Percentiles rank a stretch among this genome's conserved stretches.
Evolutionary conservation across 2,797 vertebrate genomes (phyloP).

Genomic region (Epinephelus awoara): DNA sequence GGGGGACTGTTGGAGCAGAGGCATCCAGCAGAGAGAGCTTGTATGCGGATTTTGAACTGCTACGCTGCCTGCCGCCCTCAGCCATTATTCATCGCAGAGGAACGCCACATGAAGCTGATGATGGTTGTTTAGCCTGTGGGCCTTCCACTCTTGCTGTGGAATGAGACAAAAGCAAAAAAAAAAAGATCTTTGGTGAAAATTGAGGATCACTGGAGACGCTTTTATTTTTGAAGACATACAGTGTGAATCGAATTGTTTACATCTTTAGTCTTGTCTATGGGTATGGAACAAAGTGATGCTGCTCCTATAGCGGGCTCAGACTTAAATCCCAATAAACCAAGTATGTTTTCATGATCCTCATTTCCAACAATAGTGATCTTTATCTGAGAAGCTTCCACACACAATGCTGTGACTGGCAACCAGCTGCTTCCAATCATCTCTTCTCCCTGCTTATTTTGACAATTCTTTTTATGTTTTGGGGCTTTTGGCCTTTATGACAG

Average conservation of each 20-base stretch:
- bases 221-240: constrained; percentile 61
- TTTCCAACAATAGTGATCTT: neutral
- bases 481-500: too few relatives aligned
- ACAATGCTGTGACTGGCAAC: neutral
- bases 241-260: constrained; percentile 36
- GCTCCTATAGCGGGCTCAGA: constrained; percentile 1
- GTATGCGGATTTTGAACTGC: constrained; percentile 73
- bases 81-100: constrained; percentile 77
- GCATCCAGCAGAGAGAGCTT: constrained; percentile 73
- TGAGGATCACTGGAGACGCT: constrained; percentile 34
- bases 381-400: neutral
- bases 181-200: constrained; percentile 54
- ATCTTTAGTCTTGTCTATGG: constrained; percentile 20
- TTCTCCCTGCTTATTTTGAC: neutral
- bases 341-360: constrained; percentile 1
- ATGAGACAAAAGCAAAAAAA: constrained; percentile 64
- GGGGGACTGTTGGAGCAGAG: constrained; percentile 59
- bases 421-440: neutral
- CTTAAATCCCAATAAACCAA: neutral
- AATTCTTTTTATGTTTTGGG: neutral
- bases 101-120: constrained; percentile 76
- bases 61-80: constrained; percentile 63
- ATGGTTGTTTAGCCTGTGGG: constrained; percentile 80
- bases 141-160: constrained; percentile 60
- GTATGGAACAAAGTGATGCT: constrained; percentile 8